Evolutionary conservation across 2,888 invertebrate species (phyloP), one percentile per base, ranked within the genome.

Genomic region (Dromius quadrimaculatus): DNA sequence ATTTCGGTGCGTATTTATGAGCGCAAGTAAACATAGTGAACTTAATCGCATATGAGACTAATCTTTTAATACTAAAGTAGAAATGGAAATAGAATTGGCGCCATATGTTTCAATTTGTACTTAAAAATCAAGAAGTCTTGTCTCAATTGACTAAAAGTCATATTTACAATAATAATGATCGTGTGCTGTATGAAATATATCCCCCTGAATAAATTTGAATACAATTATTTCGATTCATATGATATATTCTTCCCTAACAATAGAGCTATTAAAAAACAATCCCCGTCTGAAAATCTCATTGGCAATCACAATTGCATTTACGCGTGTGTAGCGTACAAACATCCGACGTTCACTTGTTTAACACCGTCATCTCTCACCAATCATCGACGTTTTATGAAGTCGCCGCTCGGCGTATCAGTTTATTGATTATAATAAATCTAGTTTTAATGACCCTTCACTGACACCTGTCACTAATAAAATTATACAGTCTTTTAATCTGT

Each of bases 361-460:
- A 57, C 57, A 57, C 34, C 43, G 22, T 59, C 59, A 34, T 59
- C 59, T 36, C 59, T 59, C 20, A 17, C 36, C 59, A 36, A 59
- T 59, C 59, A 59, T 59, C 59, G 59, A 23, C 62, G 23, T 62
- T 41, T 62, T 62, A 62, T 62, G 62, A 62, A 62, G 62, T 62
- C 62, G 23, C 13, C 62, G 62, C 62, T 20, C 9, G 28, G 41
- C 65, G 54, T 65, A 65, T 65, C 65, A 65, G 36, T 65, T 65
- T 65, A 65, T 65, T 65, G 65, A 65, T 65, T 65, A 65, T 65
- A 54, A 65, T 65, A 65, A 65, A 65, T 65, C 65, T 65, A 65
- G 65, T 65, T 65, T 65, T 65, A 65, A 65, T 65, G 54, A 65
- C 38, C 50, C 65, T 50, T 65, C 65, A 65, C 65, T 36, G 54